Conservation (phyloP, 2,113 vertebrate genomes). For the Melanostigma gelatinosum region DNA sequence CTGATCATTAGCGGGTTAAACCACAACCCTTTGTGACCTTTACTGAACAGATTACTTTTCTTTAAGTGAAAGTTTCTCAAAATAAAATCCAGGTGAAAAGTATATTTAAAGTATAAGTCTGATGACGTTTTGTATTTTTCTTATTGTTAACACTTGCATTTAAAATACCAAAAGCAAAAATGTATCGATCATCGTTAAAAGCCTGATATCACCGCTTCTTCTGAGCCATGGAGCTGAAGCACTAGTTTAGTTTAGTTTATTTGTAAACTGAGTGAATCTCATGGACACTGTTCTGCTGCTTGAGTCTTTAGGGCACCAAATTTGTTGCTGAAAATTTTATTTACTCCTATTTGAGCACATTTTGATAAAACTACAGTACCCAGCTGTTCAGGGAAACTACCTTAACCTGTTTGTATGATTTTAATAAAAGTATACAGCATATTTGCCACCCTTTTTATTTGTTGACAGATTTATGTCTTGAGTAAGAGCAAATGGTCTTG, state of each 20-base stretch:
- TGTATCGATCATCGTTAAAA: background rate
- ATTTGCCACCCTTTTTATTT: too few species aligned
- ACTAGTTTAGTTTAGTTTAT: background rate
- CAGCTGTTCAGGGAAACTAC: background rate
- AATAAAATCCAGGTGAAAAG: background rate
- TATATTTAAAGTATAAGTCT: background rate
- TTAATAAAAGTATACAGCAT: background rate
- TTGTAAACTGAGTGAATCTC: background rate
- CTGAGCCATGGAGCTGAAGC: background rate
- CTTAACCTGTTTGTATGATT: background rate
- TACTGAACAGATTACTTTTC: slow-evolving; percentile 7
- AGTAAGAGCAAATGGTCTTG: background rate
- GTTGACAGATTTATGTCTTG: background rate
- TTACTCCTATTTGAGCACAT: background rate
- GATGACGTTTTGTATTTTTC: background rate
- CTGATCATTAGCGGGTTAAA: slow-evolving; percentile 24
- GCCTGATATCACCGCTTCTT: background rate
- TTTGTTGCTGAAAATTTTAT: too few species aligned
- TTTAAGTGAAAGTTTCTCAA: slow-evolving; percentile 9
- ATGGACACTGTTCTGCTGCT: background rate
- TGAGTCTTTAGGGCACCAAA: too few species aligned
- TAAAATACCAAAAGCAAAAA: background rate
- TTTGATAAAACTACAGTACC: background rate
- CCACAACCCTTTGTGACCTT: slow-evolving; percentile 12
- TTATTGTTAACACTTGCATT: background rate